Evolutionary conservation across 2,888 invertebrate species (phyloP), one percentile per base, ranked within the genome.

Genomic region (Perdita meconis): DNA sequence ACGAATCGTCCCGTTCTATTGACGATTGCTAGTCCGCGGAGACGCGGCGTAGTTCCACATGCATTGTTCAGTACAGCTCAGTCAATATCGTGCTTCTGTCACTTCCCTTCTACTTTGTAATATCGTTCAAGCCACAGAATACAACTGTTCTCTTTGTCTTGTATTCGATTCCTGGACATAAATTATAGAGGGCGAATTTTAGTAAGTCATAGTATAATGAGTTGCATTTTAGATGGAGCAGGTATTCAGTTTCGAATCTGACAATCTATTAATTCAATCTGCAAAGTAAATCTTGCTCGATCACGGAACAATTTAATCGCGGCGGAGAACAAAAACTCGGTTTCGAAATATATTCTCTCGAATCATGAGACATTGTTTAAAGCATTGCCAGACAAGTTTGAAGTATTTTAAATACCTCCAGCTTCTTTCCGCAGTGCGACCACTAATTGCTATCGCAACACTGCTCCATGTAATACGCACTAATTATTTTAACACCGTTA

Each of bases 401-500:
- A 57, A 30, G 59, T 40, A 68, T 56, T 55, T 59, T 30, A 19
- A 44, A 68, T 65, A 22, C 50, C 50, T 67, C 53, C 47, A 26
- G 68, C 47, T 66, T 16, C 70, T 66, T 56, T 67, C 65, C 65
- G 44, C 56, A 60, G 68, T 66, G 69, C 73, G 61, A 76, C 66
- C 61, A 68, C 73, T 82, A 85, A 85, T 85, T 85, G 83, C 63
- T 53, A 38, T 61, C 59, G 74, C 74, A 78, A 65, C 78, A 73
- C 55, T 75, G 72, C 76, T 44, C 80, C 57, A 67, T 72, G 82
- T 84, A 85, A 84, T 78, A 77, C 72, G 80, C 61, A 67, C 78
- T 86, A 86, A 87, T 87, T 87, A 86, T 82, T 85, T 84, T 81
- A 84, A 80, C 83, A 83, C 84, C 83, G 87, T 87, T 86, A 85